phyloP scores from a whole-genome alignment of 2,113 vertebrate genomes.

The Cyprinus carpio region DNA sequence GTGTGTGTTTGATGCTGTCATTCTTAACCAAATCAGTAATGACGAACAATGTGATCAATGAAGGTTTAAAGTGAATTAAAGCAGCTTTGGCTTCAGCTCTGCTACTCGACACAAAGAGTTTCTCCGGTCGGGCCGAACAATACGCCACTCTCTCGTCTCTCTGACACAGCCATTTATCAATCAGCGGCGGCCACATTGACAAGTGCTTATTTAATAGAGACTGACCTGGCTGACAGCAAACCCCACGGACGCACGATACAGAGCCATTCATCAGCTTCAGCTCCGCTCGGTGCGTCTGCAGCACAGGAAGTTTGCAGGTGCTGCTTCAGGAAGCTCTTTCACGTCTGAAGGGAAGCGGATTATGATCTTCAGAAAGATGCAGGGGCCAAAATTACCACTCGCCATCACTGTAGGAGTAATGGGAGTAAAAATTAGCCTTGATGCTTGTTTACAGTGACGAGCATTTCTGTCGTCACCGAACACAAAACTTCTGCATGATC shows the following conservation, averaged over 20 bases:
- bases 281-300: conserved; percentile 74
- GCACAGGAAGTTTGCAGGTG: conserved; percentile 41
- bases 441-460: too few relatives aligned
- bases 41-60: conserved; percentile 56
- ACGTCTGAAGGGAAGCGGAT: conserved; percentile 25
- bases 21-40: conserved; percentile 53
- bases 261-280: conserved; percentile 90
- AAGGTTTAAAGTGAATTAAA: conserved; percentile 56
- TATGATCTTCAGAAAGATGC: neutral
- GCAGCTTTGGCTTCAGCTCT: conserved; percentile 52
- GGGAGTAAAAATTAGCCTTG: too few relatives aligned
- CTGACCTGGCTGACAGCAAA: conserved; percentile 94
- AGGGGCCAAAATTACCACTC: too few relatives aligned
- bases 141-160: conserved; percentile 80
- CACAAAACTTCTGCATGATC: too few relatives aligned
- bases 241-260: conserved; percentile 93
- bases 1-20: conserved; percentile 32
- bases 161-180: conserved; percentile 95
- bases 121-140: conserved; percentile 78
- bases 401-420: too few relatives aligned
- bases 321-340: conserved; percentile 35
- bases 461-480: too few relatives aligned
- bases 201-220: conserved; percentile 98
- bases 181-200: conserved; percentile 96
- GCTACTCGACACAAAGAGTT: conserved; percentile 53